Evolutionary conservation across 2,888 invertebrate species (phyloP).

Genomic region (Automeris io): DNA sequence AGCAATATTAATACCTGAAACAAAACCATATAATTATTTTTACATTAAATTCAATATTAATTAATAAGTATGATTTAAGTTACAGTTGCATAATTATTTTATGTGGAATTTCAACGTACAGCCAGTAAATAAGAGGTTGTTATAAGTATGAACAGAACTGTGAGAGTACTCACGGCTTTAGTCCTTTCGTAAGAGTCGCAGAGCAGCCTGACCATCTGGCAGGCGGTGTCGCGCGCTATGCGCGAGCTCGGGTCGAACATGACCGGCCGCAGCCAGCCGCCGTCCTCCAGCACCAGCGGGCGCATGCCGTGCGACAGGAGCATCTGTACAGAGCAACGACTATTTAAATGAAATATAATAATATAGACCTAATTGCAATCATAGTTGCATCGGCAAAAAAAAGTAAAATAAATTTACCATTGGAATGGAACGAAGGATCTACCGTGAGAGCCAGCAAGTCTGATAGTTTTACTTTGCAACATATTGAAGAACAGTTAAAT

Average conservation of each 20-base stretch:
- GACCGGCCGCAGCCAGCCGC: conserved; percentile 93
- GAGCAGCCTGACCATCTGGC: conserved; percentile 90
- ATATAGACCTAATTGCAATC: no score
- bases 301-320: conserved; percentile 72
- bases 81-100: no score
- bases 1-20: conserved; percentile 88
- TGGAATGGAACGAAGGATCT: no score
- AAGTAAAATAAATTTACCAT: no score
- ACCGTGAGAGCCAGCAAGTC: no score
- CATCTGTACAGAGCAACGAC: conserved; percentile 31
- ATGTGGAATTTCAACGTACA: no score
- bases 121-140: no score
- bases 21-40: conserved; percentile 9
- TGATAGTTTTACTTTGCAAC: no score
- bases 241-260: conserved; percentile 95
- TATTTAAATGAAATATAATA: not conserved
- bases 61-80: not conserved
- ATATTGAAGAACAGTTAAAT: no score
- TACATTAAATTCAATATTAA: not conserved
- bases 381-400: no score
- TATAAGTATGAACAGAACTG: no score
- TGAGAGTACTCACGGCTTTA: conserved; percentile 51
- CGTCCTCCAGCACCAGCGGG: conserved; percentile 79
- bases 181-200: conserved; percentile 78
- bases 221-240: conserved; percentile 91